Evolutionary conservation across 2,888 invertebrate species (phyloP).

Genomic region (Drosophila buzzatii): DNA sequence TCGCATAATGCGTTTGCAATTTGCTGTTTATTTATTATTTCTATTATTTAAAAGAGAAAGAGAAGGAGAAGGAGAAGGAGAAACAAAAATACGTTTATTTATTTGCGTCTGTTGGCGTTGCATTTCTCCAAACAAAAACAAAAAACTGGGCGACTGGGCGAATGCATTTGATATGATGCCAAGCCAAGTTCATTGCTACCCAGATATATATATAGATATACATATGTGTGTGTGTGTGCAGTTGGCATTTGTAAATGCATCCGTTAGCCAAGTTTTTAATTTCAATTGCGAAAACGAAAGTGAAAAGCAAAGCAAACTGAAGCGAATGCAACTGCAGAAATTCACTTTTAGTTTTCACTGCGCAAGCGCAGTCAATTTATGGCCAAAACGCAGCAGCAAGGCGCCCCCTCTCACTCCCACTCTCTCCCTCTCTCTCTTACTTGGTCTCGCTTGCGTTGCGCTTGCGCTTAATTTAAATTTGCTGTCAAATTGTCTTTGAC

Average conservation of each 20-base stretch:
- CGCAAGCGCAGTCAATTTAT: slow-evolving; percentile 73
- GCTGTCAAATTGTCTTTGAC: slow-evolving; percentile 75
- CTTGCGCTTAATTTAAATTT: slow-evolving; percentile 60
- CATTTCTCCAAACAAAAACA: slow-evolving; percentile 66
- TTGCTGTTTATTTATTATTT: slow-evolving; percentile 12
- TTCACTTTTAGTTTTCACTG: slow-evolving; percentile 76
- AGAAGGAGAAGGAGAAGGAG: background rate
- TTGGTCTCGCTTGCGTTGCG: no score
- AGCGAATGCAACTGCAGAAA: slow-evolving; percentile 51
- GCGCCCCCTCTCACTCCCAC: background rate
- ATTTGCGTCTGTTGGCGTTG: slow-evolving; percentile 64
- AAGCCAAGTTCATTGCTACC: slow-evolving; percentile 74
- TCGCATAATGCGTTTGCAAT: slow-evolving; percentile 39
- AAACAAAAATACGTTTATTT: slow-evolving; percentile 46
- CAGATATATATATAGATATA: background rate
- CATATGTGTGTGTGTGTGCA: slow-evolving; percentile 11
- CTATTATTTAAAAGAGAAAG: slow-evolving; percentile 11
- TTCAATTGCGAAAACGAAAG: slow-evolving; percentile 78
- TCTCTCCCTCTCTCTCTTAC: background rate
- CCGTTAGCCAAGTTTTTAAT: slow-evolving; percentile 80
- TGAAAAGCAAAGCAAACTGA: slow-evolving; percentile 68
- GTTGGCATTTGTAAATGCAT: slow-evolving; percentile 71
- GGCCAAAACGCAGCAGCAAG: slow-evolving; percentile 50
- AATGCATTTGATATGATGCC: slow-evolving; percentile 54
- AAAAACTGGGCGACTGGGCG: slow-evolving; percentile 47